Evolutionary conservation across 1,140 invertebrate species (phyloP).

Genomic region (Mizuhopecten yessoensis): DNA sequence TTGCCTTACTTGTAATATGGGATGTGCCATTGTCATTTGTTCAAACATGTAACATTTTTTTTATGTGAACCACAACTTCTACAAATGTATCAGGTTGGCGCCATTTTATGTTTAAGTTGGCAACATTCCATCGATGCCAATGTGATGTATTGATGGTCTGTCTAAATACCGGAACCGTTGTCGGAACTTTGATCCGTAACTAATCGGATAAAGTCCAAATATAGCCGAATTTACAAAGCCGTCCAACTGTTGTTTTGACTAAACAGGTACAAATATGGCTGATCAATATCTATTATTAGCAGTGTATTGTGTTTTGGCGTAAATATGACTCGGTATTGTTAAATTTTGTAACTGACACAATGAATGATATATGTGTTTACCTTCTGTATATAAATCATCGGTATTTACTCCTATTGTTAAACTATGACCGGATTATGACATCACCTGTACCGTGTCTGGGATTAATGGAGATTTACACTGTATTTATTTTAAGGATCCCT

Average conservation of each 20-base stretch:
- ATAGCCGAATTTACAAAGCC: neutral
- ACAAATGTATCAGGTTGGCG: neutral
- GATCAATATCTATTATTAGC: neutral
- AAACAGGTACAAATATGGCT: neutral
- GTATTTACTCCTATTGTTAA: no score
- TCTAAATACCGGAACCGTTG: neutral
- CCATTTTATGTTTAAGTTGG: neutral
- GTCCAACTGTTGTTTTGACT: slow-evolving; percentile 6
- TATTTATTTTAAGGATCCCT: no score
- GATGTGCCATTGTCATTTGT: neutral
- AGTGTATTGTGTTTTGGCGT: neutral
- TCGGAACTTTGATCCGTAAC: neutral
- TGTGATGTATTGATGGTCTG: neutral
- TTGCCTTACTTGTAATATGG: no score
- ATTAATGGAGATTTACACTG: no score
- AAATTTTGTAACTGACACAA: neutral
- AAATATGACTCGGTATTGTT: neutral
- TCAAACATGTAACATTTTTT: neutral
- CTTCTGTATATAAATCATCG: no score
- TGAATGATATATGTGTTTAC: neutral
- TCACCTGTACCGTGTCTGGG: neutral
- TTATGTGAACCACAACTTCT: no score
- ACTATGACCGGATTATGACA: neutral
- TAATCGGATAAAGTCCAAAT: neutral
- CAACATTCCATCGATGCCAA: neutral